Evolutionary conservation across 2,797 vertebrate genomes (phyloP), one percentile per base, ranked within the genome.

Genomic region (Helicolenus hilgendorfi): DNA sequence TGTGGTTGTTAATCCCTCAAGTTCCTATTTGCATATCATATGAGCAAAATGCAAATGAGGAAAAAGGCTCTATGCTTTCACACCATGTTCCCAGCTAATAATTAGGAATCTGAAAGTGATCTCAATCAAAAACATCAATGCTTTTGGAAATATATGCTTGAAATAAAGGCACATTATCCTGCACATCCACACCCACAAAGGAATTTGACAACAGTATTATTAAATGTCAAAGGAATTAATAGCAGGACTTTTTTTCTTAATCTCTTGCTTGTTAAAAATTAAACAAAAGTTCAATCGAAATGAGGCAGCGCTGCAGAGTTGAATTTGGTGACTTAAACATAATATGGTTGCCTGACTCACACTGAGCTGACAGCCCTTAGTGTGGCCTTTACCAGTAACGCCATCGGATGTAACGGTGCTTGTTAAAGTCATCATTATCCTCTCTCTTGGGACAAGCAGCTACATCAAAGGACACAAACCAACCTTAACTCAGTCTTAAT

Each of bases 361-460:
- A 31, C 69, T 13, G 22, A 33, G 68, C 27, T 62, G 3, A 73
- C 55, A 41, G 24, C 83, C 74, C 62, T 74, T 26, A 18, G 60
- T 33, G 76, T 77, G 79, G 72, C 84, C 38, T 92, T 92, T 80
- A 79, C 70, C 81, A 70, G 63, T 20, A 85, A 10, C 45, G 55
- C 71, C 53, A 79, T 77, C 74, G 88, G 69, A 89, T 13, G 36
- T 63, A 84, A 84, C 74, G 20, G 67, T 11, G 22, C 89, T 95
- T 85, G 91, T 93, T 94, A 92, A 83, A 83, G 81, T 55, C 68
- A 81, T 89, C 78, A 89, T 91, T 85, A 93, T 77, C 77, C 67
- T 72, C 77, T 74, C 83, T 80, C 65, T 3, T 63, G 83, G 84
- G 84, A 87, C 62, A 74, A 83, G n/a, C 36, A 68, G 62, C 74